Percentiles rank a stretch among this genome's conserved stretches.
Conservation (phyloP, 1,140 invertebrate genomes). For the Diorhabda sublineata region DNA sequence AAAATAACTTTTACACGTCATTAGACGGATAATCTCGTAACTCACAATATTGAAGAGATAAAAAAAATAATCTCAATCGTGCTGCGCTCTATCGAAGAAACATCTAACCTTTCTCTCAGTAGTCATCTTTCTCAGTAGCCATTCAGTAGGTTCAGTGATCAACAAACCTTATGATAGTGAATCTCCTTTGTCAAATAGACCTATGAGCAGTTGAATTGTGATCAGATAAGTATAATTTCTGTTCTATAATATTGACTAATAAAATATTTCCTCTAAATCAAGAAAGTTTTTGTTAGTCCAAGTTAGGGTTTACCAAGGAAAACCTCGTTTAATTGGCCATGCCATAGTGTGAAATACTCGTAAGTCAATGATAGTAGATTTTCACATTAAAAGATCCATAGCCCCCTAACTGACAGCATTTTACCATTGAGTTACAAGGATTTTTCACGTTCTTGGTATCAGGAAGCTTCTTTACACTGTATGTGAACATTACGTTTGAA, state of each 20-base stretch:
- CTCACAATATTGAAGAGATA: not conserved
- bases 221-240: slow-evolving; percentile 5
- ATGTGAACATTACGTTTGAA: too few species aligned
- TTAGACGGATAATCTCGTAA: slow-evolving; percentile 7
- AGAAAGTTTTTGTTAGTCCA: slow-evolving; percentile 1
- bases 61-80: not conserved
- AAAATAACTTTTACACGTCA: not conserved
- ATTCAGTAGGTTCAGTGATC: slow-evolving; percentile 1
- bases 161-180: slow-evolving; percentile 9
- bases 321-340: not conserved
- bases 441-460: not conserved
- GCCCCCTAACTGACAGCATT: slow-evolving; percentile 5
- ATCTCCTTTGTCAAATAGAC: not conserved
- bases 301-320: slow-evolving; percentile 1
- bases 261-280: slow-evolving; percentile 5
- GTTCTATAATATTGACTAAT: slow-evolving; percentile 6
- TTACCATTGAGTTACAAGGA: slow-evolving; percentile 9
- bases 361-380: not conserved
- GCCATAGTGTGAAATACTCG: slow-evolving; percentile 6
- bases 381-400: slow-evolving; percentile 6
- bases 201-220: slow-evolving; percentile 5
- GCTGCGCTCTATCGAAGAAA: slow-evolving; percentile 4
- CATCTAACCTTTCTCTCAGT: not conserved
- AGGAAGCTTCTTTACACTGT: too few species aligned
- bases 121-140: not conserved